Percentiles rank a stretch among this genome's conserved stretches.
phyloP scores from a whole-genome alignment of 2,888 invertebrate species.

The Ornithoptera alexandrae region DNA sequence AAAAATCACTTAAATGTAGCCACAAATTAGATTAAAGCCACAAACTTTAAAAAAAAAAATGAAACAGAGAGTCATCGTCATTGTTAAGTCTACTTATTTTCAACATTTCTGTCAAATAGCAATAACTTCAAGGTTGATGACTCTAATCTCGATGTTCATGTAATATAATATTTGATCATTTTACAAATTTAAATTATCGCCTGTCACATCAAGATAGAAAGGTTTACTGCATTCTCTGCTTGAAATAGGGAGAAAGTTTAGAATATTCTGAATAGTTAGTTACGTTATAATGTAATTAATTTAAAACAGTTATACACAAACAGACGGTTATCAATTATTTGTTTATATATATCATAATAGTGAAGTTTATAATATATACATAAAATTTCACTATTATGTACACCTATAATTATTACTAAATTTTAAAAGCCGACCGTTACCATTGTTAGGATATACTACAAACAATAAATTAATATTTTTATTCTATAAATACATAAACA shows the following conservation, averaged over 20 bases:
- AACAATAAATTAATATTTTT: background rate
- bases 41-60: background rate
- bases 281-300: background rate
- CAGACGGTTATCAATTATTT: background rate
- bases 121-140: background rate
- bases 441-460: background rate
- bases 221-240: background rate
- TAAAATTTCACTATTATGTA: background rate
- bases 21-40: background rate
- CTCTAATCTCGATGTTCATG: background rate
- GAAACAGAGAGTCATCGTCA: slow-evolving; percentile 6
- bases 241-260: too few relatives aligned
- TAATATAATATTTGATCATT: background rate
- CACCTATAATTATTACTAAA: background rate
- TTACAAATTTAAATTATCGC: too few relatives aligned
- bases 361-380: background rate
- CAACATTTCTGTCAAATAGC: background rate
- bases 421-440: background rate
- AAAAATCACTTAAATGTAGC: background rate
- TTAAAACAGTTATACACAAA: background rate
- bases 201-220: background rate
- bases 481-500: background rate
- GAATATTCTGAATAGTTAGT: background rate
- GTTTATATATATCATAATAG: background rate
- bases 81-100: background rate